Evolutionary conservation across 2,888 invertebrate genomes (phyloP), one percentile per base, ranked within the genome.

Genomic region (Salticus scenicus): DNA sequence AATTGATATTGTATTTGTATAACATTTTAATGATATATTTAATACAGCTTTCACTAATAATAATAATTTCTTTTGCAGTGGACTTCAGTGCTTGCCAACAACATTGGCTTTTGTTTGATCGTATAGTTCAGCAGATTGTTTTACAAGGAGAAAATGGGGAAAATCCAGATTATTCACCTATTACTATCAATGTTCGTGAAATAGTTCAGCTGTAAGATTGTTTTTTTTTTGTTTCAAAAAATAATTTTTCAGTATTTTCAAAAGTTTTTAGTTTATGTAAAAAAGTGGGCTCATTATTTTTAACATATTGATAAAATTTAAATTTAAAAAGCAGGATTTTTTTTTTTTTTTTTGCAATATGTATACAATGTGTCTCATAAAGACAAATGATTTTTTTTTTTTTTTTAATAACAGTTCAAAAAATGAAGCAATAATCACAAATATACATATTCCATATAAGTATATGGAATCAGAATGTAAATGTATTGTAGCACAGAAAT

Each of bases 31-130:
- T n/a, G n/a, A n/a, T n/a, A n/a, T n/a, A n/a, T n/a, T n/a, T n/a
- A n/a, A n/a, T n/a, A n/a, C n/a, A n/a, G n/a, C n/a, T n/a, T n/a
- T n/a, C n/a, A n/a, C n/a, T n/a, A n/a, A n/a, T n/a, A n/a, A n/a
- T n/a, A n/a, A n/a, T n/a, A n/a, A n/a, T n/a, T n/a, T n/a, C n/a
- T 33, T 37, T 91, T 91, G 20, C 91, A 95, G 96, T 96, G 91
- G 96, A 97, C 89, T 95, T 95, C 91, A 96, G 95, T 88, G 94
- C 96, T 14, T 94, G 96, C 91, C 94, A 96, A 0, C 97, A 97
- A 90, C 96, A 98, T 91, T 99, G 98, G 98, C 92, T 97, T 42
- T 93, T 99, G 78, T 94, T 98, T 90, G 98, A 98, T 92, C 94
- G 98, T 87, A 95, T 99, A 86, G 95, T 96, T 27, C 98, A 99